Conservation (phyloP, 2,113 vertebrate species). For the Ictalurus furcatus region DNA sequence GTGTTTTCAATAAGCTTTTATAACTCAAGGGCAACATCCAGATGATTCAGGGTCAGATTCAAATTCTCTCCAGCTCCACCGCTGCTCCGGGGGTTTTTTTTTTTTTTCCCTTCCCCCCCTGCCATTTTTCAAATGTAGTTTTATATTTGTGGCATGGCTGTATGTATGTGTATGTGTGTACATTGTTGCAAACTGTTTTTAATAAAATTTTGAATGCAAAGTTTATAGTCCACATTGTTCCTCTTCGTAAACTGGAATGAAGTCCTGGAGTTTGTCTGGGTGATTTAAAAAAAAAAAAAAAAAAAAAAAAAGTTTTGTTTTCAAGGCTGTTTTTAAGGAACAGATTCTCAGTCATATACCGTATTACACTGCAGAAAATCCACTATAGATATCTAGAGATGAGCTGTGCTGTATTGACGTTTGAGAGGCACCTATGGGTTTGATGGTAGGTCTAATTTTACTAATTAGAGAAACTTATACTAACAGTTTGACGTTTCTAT, state of each 20-base stretch:
- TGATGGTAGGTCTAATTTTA: neutral
- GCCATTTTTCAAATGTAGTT: neutral
- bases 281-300: neutral
- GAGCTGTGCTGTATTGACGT: neutral
- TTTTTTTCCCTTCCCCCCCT: neutral
- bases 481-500: too few relatives aligned
- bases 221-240: neutral
- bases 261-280: neutral
- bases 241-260: neutral
- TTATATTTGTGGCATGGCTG: slow-evolving; percentile 16
- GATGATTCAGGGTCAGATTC: neutral
- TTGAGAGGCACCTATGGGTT: neutral
- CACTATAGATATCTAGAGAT: neutral
- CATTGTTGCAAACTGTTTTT: slow-evolving; percentile 31
- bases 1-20: slow-evolving; percentile 12
- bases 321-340: neutral
- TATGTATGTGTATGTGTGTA: neutral
- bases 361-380: neutral
- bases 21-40: neutral
- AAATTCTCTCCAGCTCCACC: neutral
- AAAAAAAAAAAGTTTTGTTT: too few relatives aligned
- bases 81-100: neutral
- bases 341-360: neutral
- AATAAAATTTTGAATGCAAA: slow-evolving; percentile 38
- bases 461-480: too few relatives aligned